Conservation (phyloP, 2,888 invertebrate genomes). For the Taphrorychus bicolor region DNA sequence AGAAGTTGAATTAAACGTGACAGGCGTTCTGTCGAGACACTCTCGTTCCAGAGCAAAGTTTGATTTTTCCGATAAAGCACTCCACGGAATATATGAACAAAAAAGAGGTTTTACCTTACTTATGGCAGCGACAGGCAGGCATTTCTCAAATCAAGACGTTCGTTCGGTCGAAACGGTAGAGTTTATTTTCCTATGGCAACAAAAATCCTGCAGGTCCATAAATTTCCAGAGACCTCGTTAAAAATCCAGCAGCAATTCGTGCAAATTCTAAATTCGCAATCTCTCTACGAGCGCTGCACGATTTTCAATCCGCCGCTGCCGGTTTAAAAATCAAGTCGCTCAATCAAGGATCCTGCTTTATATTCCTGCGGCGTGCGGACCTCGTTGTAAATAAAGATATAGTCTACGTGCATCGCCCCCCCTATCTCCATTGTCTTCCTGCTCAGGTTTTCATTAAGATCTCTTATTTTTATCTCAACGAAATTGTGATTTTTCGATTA, state of each 20-base stretch:
- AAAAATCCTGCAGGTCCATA: conserved; percentile 26
- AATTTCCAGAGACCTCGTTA: conserved; percentile 31
- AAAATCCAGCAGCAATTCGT: conserved; percentile 38
- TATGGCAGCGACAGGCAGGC: not conserved
- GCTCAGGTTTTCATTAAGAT: conserved; percentile 42
- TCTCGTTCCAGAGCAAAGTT: not conserved
- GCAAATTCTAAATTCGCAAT: conserved; percentile 46
- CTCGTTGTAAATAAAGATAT: conserved; percentile 62
- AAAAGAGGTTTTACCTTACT: no score
- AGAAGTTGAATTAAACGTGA: not conserved
- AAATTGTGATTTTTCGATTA: conserved; percentile 24
- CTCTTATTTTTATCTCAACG: conserved; percentile 34
- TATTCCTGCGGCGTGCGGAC: conserved; percentile 55
- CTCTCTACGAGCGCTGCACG: conserved; percentile 46
- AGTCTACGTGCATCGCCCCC: conserved; percentile 52
- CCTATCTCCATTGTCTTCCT: conserved; percentile 35
- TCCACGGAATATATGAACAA: no score
- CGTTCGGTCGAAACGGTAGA: not conserved
- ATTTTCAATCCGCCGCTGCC: conserved; percentile 53
- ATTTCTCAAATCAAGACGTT: not conserved
- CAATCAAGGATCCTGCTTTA: conserved; percentile 60
- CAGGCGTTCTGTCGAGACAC: conserved; percentile 2
- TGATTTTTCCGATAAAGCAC: not conserved
- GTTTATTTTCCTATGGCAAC: not conserved
- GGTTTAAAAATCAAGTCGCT: conserved; percentile 61